Conservation (phyloP, 2,113 vertebrate genomes). For the Dinomys branickii region DNA sequence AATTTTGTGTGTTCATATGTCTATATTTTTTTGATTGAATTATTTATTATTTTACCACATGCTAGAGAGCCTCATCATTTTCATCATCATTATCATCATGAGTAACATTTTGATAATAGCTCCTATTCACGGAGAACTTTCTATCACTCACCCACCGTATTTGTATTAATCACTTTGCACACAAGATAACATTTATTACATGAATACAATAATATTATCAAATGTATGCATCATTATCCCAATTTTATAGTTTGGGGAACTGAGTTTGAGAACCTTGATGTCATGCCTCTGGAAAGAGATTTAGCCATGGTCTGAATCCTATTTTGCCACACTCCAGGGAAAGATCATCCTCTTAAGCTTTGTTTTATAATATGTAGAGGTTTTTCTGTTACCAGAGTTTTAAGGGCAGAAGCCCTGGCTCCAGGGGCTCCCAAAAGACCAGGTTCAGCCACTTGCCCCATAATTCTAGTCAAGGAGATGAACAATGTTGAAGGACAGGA, state of each 20-base stretch:
- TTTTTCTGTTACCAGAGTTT: neutral
- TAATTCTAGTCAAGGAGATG: neutral
- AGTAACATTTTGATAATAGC: constrained; percentile 48
- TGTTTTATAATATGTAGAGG: neutral
- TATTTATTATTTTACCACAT: constrained; percentile 59
- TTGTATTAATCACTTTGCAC: constrained; percentile 40
- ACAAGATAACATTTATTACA: constrained; percentile 41
- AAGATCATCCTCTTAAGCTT: neutral
- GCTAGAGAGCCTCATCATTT: constrained; percentile 52
- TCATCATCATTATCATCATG: constrained; percentile 51
- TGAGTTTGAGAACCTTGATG: neutral
- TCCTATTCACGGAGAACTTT: constrained; percentile 45
- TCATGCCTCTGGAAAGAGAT: neutral
- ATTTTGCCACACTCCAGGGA: neutral
- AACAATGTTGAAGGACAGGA: neutral
- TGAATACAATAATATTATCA: constrained; percentile 9
- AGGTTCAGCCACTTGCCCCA: neutral
- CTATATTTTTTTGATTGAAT: constrained; percentile 43
- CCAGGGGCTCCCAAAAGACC: neutral
- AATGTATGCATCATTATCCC: neutral
- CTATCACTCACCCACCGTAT: neutral
- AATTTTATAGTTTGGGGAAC: neutral
- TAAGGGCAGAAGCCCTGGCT: neutral
- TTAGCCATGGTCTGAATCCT: neutral
- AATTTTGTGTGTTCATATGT: constrained; percentile 6